phyloP scores from a whole-genome alignment of 2,888 invertebrate genomes.

The Eremobia ochroleuca region DNA sequence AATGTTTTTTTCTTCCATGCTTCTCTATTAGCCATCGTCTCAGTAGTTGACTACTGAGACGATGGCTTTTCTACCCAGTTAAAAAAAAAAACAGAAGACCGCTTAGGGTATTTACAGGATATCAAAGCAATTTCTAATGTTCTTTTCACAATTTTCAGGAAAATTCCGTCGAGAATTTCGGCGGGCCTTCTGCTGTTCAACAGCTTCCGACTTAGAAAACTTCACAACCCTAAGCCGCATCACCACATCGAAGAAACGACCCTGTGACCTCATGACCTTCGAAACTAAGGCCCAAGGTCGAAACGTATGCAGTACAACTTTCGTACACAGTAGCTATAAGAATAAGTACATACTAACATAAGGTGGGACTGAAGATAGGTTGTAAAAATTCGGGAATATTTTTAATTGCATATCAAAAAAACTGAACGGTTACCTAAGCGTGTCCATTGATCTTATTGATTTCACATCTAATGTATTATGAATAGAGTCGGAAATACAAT shows the following conservation, averaged over 20 bases:
- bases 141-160: constrained; percentile 85
- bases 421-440: background rate
- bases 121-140: background rate
- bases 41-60: background rate
- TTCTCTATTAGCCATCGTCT: background rate
- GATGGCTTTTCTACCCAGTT: too few species aligned
- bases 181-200: constrained; percentile 88
- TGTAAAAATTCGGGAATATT: constrained; percentile 1
- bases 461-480: background rate
- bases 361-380: background rate
- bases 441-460: background rate
- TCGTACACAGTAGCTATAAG: constrained; percentile 68
- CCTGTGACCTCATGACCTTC: constrained; percentile 63
- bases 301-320: constrained; percentile 72
- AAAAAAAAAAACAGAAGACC: background rate
- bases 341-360: constrained; percentile 64
- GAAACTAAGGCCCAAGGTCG: constrained; percentile 61
- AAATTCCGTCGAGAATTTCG: constrained; percentile 94
- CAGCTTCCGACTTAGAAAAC: constrained; percentile 70
- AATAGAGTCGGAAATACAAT: background rate
- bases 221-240: constrained; percentile 80
- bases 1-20: background rate
- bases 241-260: constrained; percentile 75
- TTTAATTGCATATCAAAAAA: constrained; percentile 28
- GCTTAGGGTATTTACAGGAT: background rate